A percentile compares a stretch with the other conserved stretches of the same genome.
phyloP scores from a whole-genome alignment of 2,113 vertebrate genomes.

The Eptatretus burgeri region DNA sequence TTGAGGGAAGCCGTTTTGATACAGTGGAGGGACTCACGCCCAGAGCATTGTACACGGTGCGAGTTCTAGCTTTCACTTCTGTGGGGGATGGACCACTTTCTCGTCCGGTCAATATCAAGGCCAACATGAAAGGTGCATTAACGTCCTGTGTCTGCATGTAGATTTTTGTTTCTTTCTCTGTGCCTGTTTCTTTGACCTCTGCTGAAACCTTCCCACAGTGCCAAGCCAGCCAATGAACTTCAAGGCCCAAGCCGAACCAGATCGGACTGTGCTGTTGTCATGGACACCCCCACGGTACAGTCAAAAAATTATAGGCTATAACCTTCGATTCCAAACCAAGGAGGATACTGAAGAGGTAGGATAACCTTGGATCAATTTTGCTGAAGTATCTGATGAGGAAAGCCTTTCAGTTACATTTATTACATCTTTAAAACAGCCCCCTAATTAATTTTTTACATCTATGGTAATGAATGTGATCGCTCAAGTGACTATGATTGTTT shows the following conservation, averaged over 20 bases:
- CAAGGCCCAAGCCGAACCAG: constrained; percentile 49
- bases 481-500: too few species aligned
- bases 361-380: too few species aligned
- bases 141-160: too few species aligned
- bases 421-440: too few species aligned
- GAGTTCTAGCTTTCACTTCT: constrained; percentile 75
- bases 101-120: constrained; percentile 77
- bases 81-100: constrained; percentile 88
- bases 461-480: too few species aligned
- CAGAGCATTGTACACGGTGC: constrained; percentile 63
- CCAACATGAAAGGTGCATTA: constrained; percentile 31
- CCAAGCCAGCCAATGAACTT: constrained; percentile 83
- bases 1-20: constrained; percentile 73
- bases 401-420: too few species aligned
- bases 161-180: too few species aligned
- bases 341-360: too few species aligned
- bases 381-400: too few species aligned
- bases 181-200: too few species aligned
- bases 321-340: too few species aligned
- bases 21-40: constrained; percentile 59
- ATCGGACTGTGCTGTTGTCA: constrained; percentile 48
- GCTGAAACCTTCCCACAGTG: constrained; percentile 20
- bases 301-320: neutral
- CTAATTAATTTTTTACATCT: too few species aligned
- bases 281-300: constrained; percentile 77